Base-by-base conservation (phyloP, 2,888 invertebrate genomes). In the Athetis lepigone region DNA sequence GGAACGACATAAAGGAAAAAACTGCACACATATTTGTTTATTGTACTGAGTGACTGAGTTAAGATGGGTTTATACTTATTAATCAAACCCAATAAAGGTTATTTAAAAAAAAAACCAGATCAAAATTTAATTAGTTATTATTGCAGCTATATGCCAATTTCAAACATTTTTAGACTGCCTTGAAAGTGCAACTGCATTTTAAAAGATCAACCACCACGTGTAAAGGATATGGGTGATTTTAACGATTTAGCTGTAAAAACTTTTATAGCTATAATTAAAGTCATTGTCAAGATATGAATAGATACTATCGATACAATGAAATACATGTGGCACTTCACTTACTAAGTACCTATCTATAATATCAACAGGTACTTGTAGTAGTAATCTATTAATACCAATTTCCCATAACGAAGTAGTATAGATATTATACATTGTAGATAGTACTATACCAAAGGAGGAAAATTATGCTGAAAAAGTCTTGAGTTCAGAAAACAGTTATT, bases 251-350 rank as follows among this genome's bases (percentile, higher is more conserved):
- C 27, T 7, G 27, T 72, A 57, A 70, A 65, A 36, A 36, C 6
- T 21, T 45, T 39, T 45, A 69, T 40, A 27, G 8, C 25, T 18
- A 45, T 54, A 36, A 19, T 58, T 45, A 45, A 36, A 40, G 0
- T 43, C 36, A 58, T 58, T 70, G 59, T 66, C 11, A 19, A 11
- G 29, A 52, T 72, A 66, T 43, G 19, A 73, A 54, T 66, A 70
- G 43, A 66, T 43, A 45, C 18, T n/a, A 37, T 37, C 25, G 11
- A n/a, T n/a, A 29, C 49, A 66, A 66, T 66, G 27, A 43, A 40
- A 40, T 3, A 21, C 39, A 49, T 36, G 57, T 33, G 9, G 21
- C 18, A 47, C 23, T 27, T 62, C 21, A 51, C 8, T 33, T 43
- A 37, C 33, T 33, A 27, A 2, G 27, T 29, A 33, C 2, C 4